phyloP scores from a whole-genome alignment of 2,888 invertebrate genomes.

The Cheilosia vulpina region DNA sequence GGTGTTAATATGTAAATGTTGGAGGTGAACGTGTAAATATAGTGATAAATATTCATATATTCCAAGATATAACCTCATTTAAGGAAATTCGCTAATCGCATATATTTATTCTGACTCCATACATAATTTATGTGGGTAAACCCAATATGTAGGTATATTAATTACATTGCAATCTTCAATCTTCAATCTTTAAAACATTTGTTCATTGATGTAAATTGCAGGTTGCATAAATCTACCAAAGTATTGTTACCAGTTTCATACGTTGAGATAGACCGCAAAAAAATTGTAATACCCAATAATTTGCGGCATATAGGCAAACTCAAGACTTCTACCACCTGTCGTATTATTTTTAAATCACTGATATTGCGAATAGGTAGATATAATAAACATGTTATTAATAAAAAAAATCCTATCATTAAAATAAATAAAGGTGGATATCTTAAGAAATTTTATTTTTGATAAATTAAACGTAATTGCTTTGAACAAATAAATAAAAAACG shows the following conservation, averaged over 20 bases:
- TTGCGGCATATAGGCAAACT: constrained; percentile 25
- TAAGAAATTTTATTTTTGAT: constrained; percentile 53
- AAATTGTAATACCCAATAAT: constrained; percentile 32
- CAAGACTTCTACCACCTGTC: constrained; percentile 44
- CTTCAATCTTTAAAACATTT: no score
- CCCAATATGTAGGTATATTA: no score
- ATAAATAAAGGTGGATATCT: constrained; percentile 15
- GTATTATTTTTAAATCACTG: constrained; percentile 28
- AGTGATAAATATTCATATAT: constrained; percentile 57
- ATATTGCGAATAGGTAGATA: constrained; percentile 9
- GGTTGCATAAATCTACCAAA: no score
- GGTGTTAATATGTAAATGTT: constrained; percentile 60
- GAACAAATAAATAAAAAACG: neutral
- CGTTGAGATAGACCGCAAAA: constrained; percentile 12
- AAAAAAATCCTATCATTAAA: constrained; percentile 39
- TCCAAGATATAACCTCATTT: constrained; percentile 29
- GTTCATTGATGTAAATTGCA: neutral
- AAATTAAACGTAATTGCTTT: constrained; percentile 55
- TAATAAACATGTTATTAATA: neutral
- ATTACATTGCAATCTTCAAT: no score
- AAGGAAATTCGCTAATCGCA: constrained; percentile 25
- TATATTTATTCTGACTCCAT: no score
- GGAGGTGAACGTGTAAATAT: constrained; percentile 22
- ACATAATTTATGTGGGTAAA: no score
- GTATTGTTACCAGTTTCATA: neutral